These are phyloP conservation scores for Philonicus albiceps DNA, from an alignment of 2,888 invertebrate genomes.

Conservation along the genomic window DNA sequence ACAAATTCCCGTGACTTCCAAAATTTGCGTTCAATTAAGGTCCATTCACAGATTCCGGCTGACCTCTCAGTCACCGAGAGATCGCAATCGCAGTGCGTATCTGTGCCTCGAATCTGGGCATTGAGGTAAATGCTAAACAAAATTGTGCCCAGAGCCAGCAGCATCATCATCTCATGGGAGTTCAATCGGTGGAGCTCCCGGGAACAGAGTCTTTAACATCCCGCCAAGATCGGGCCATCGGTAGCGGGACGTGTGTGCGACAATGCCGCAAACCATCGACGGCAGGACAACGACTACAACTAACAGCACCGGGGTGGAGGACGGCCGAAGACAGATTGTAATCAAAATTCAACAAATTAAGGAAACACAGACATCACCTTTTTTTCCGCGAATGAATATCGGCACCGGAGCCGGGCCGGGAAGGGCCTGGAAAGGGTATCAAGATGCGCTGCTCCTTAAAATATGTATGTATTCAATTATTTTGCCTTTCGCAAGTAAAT, in stretches of 20 bases:
- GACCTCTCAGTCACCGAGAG: slow-evolving; percentile 6
- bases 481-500: slow-evolving; percentile 53
- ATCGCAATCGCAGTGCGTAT: slow-evolving; percentile 7
- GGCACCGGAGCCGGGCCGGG: not conserved
- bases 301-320: not conserved
- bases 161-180: slow-evolving; percentile 5
- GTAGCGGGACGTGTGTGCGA: not conserved
- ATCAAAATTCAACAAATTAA: slow-evolving; percentile 55
- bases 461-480: slow-evolving; percentile 54
- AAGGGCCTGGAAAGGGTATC: slow-evolving; percentile 36
- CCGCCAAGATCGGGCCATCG: not conserved
- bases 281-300: not conserved
- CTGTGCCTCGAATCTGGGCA: slow-evolving; percentile 18
- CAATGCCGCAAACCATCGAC: not conserved
- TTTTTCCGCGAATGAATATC: slow-evolving; percentile 45
- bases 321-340: slow-evolving; percentile 52
- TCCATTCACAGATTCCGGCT: slow-evolving; percentile 28
- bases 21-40: slow-evolving; percentile 34
- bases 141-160: not conserved
- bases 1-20: not conserved
- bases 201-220: not conserved
- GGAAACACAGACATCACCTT: slow-evolving; percentile 55
- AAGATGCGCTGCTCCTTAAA: slow-evolving; percentile 48
- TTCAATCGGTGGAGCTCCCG: not conserved
- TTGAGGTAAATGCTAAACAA: slow-evolving; percentile 32